phyloP scores from a whole-genome alignment of 2,797 vertebrate species.

The Heliangelus exortis region DNA sequence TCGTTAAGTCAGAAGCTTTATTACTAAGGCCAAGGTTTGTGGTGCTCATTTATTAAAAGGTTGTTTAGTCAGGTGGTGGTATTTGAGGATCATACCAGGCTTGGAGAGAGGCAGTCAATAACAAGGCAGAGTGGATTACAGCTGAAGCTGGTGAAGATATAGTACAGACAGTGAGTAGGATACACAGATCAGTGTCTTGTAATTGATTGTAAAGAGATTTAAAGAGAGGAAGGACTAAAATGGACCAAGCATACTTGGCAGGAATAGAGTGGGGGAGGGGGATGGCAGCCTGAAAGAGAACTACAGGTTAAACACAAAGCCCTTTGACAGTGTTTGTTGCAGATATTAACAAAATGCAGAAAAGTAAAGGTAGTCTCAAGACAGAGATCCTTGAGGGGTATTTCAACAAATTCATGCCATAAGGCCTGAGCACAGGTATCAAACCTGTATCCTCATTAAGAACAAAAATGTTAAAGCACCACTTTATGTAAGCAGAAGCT shows the following conservation, averaged over 20 bases:
- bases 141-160: slow-evolving; percentile 40
- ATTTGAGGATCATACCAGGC: slow-evolving; percentile 34
- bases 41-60: slow-evolving; percentile 51
- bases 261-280: neutral
- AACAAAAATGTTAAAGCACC: neutral
- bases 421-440: neutral
- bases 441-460: neutral
- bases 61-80: slow-evolving; percentile 15
- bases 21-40: slow-evolving; percentile 24
- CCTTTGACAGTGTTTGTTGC: neutral
- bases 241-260: neutral
- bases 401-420: neutral
- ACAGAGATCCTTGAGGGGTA: neutral
- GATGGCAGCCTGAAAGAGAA: neutral
- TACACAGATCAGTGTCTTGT: slow-evolving; percentile 50
- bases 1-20: neutral
- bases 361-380: neutral
- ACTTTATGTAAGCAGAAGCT: neutral
- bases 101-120: slow-evolving; percentile 54
- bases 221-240: slow-evolving; percentile 33
- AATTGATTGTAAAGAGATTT: slow-evolving; percentile 63
- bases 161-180: neutral
- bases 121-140: slow-evolving; percentile 56
- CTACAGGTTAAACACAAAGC: neutral
- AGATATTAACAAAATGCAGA: neutral